Base-by-base conservation (phyloP, 2,888 invertebrate species). In the Adelphocoris suturalis region DNA sequence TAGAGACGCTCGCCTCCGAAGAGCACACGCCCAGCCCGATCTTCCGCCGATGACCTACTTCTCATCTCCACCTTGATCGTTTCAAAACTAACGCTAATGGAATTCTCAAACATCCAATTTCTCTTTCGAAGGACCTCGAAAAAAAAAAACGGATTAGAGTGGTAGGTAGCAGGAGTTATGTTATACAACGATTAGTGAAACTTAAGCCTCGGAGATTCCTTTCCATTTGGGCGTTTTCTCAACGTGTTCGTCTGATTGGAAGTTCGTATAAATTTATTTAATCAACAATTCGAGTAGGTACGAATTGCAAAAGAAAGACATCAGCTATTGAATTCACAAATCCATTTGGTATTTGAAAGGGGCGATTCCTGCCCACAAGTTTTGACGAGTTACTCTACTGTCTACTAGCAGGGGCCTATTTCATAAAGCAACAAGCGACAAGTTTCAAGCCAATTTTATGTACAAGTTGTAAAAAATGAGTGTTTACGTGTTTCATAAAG, bases 61-160 rank as follows among this genome's bases (percentile, higher is more conserved):
- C 37, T 37, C 28, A 27, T 27, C 23, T 37, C 27, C 82, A 52
- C 82, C 47, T 55, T 23, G 52, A 47, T 82, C 48, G 61, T 85
- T 85, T 85, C 85, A 85, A 85, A 85, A 55, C 55, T 57, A 57
- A 28, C 37, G 57, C 85, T 85, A 85, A 85, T 85, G 85, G 85
- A 85, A 85, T 57, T 85, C 85, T 27, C 57, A 57, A 85, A 85
- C 61, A 85, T 61, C 85, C 85, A 57, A 61, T 85, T 85, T 85
- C 85, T 85, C 85, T 55, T 85, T 85, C 85, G 85, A 9, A 55
- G 57, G 61, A 37, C 47, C 78, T 19, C 78, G 47, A 47, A 78
- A 75, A 78, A 78, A 78, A 78, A 37, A 75, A 27, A 13, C n/a
- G 68, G 27, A 68, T 37, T 78, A 37, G 78, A 78, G 37, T 16